phyloP scores from a whole-genome alignment of 2,113 vertebrate species.

The Phalacrocorax pelagicus region DNA sequence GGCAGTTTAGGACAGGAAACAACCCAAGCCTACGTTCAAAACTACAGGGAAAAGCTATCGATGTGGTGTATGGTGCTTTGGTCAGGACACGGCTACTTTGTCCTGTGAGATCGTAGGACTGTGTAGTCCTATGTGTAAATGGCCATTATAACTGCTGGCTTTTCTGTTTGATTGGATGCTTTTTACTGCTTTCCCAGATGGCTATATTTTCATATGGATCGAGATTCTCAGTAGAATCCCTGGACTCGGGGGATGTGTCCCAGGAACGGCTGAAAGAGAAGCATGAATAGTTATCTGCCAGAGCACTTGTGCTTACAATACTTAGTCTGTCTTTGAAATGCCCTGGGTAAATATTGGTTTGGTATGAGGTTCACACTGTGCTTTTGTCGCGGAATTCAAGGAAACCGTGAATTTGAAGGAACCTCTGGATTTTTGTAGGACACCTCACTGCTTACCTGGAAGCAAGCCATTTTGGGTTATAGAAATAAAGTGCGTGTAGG shows the following conservation, averaged over 20 bases:
- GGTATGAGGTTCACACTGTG: background rate
- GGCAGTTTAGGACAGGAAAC: background rate
- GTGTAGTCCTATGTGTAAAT: background rate
- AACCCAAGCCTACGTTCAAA: rapidly evolving
- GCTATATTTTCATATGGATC: background rate
- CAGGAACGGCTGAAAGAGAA: background rate
- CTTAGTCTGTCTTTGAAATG: background rate
- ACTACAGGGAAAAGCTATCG: background rate
- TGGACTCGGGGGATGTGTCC: background rate
- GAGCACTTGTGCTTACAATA: background rate
- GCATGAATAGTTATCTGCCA: background rate
- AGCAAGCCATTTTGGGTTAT: background rate
- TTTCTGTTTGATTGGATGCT: background rate
- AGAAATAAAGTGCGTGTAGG: background rate
- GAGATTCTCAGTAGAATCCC: background rate
- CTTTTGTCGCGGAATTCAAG: background rate
- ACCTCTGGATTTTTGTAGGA: background rate
- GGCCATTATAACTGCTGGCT: background rate
- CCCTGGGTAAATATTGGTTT: background rate
- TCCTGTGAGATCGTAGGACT: background rate
- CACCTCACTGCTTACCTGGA: background rate
- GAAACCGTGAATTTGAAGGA: background rate
- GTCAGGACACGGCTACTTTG: background rate
- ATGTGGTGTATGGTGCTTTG: background rate
- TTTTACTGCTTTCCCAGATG: background rate